phyloP scores from a whole-genome alignment of 1,140 invertebrate genomes.

The Melitaea cinxia region DNA sequence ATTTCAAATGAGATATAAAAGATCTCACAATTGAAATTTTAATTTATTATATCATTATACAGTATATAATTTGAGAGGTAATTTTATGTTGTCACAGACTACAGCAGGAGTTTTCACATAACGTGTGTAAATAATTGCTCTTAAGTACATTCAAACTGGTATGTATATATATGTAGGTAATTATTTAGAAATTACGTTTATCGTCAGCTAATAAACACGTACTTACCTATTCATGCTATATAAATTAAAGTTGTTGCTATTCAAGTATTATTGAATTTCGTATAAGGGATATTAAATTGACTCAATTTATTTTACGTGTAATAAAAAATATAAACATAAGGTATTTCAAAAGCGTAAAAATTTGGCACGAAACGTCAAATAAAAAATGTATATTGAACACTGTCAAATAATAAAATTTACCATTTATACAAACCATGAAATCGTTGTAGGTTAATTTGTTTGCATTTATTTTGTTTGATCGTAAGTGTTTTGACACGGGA shows the following conservation, averaged over 20 bases:
- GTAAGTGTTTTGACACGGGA: slow-evolving; percentile 58
- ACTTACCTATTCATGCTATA: neutral
- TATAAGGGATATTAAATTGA: neutral
- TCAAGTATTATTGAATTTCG: neutral
- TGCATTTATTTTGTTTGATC: slow-evolving; percentile 49
- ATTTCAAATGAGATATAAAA: slow-evolving; percentile 4
- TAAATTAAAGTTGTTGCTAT: neutral
- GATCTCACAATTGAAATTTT: neutral
- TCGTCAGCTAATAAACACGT: neutral
- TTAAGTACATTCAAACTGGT: neutral
- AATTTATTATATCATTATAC: neutral
- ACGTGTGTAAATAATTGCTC: neutral
- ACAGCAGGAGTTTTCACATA: neutral
- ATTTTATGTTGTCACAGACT: neutral
- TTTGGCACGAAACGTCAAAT: neutral
- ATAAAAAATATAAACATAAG: neutral
- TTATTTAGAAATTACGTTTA: slow-evolving; percentile 72
- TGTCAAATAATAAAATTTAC: slow-evolving; percentile 36
- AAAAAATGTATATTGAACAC: slow-evolving; percentile 15
- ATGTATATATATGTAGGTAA: slow-evolving; percentile 43
- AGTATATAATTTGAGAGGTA: neutral
- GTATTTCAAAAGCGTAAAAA: neutral
- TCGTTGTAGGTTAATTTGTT: slow-evolving; percentile 50
- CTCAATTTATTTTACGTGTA: neutral
- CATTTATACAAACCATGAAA: slow-evolving; percentile 43